Conservation (phyloP, 2,797 vertebrate species). For the Sebastes vulpes region DNA sequence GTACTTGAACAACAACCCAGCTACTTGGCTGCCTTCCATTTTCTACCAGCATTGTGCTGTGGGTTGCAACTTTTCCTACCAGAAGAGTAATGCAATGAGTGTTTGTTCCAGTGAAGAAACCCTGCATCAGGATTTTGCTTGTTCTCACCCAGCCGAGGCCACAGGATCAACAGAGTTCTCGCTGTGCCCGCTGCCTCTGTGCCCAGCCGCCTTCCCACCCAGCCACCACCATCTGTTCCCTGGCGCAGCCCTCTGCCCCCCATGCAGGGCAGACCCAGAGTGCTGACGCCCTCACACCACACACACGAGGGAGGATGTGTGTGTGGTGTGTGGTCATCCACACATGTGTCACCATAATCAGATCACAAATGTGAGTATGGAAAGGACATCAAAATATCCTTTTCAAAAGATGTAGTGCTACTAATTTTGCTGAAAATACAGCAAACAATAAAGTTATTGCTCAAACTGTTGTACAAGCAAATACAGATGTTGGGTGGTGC, state of each 20-base stretch:
- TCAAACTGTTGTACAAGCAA: background rate
- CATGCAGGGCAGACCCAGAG: slow-evolving; percentile 50
- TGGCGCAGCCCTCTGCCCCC: slow-evolving; percentile 60
- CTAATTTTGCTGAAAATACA: background rate
- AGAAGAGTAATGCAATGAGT: slow-evolving; percentile 27
- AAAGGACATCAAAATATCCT: background rate
- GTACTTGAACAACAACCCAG: background rate
- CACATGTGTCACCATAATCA: slow-evolving; percentile 10
- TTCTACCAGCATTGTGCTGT: slow-evolving; percentile 41
- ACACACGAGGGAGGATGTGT: slow-evolving; percentile 29
- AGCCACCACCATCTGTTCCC: slow-evolving; percentile 79
- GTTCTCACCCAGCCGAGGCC: slow-evolving; percentile 63
- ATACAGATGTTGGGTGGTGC: too few species aligned
- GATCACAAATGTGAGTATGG: background rate
- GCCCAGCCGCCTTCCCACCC: slow-evolving; percentile 59
- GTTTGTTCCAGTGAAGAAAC: slow-evolving; percentile 43
- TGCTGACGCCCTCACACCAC: slow-evolving; percentile 77
- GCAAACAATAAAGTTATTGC: background rate
- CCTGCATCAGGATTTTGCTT: slow-evolving; percentile 71
- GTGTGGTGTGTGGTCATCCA: slow-evolving; percentile 13
- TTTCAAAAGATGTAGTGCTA: background rate
- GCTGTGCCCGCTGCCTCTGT: slow-evolving; percentile 56
- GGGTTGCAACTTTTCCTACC: slow-evolving; percentile 51
- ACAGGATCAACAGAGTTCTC: slow-evolving; percentile 41
- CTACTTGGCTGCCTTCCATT: slow-evolving; percentile 37